These are phyloP conservation scores for Albula goreensis DNA, from an alignment of 2,113 vertebrate genomes.

Conservation along the genomic window DNA sequence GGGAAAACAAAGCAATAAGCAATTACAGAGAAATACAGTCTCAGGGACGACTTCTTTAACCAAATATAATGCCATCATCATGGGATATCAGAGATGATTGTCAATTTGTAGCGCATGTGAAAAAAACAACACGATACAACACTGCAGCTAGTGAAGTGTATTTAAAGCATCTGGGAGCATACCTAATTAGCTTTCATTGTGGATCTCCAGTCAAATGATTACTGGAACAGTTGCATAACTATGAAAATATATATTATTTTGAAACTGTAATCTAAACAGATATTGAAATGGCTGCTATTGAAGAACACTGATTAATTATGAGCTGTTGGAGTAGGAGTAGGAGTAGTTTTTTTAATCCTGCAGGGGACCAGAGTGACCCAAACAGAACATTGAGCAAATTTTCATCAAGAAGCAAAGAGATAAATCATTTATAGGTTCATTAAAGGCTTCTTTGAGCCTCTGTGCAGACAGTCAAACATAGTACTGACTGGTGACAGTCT, in stretches of 20 bases:
- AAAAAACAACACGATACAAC: slow-evolving; percentile 5
- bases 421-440: background rate
- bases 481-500: background rate
- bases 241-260: background rate
- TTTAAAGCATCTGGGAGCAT: background rate
- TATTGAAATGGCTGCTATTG: background rate
- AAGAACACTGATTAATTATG: background rate
- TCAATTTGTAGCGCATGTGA: background rate
- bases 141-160: background rate
- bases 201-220: background rate
- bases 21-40: slow-evolving; percentile 28
- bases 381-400: background rate
- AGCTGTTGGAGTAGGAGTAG: background rate
- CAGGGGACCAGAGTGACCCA: background rate
- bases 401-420: background rate
- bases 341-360: background rate
- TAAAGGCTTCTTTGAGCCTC: background rate
- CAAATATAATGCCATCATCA: background rate
- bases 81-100: slow-evolving; percentile 17
- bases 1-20: slow-evolving; percentile 23
- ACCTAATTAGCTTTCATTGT: background rate
- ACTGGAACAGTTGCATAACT: background rate
- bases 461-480: slow-evolving; percentile 12
- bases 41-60: background rate
- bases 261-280: background rate